These are phyloP conservation scores for Arctocebus calabarensis DNA, from an alignment of 2,797 vertebrate genomes.

Conservation along the genomic window DNA sequence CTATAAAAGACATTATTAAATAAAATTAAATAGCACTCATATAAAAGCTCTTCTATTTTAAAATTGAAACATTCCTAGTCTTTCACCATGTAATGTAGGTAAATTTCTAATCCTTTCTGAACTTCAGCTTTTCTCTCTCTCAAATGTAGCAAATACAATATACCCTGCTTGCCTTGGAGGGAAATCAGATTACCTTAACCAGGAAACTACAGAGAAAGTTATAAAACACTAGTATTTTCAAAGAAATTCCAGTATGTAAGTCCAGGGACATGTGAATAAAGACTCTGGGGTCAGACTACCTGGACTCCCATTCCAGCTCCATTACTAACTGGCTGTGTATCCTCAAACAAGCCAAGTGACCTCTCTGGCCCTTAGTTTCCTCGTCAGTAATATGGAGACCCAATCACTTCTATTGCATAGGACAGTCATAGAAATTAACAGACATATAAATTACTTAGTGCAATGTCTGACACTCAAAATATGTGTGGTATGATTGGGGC, in stretches of 20 bases:
- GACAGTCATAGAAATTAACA: neutral
- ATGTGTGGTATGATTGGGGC: neutral
- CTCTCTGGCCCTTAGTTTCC: neutral
- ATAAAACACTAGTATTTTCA: conserved; percentile 18
- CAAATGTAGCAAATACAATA: neutral
- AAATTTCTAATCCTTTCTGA: neutral
- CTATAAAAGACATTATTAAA: neutral
- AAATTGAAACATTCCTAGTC: neutral
- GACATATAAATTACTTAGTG: neutral
- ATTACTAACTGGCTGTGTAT: neutral
- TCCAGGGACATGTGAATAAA: neutral
- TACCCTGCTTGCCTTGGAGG: neutral
- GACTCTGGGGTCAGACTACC: neutral
- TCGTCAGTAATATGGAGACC: neutral
- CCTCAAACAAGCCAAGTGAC: neutral
- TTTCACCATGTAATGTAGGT: neutral
- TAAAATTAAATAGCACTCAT: neutral
- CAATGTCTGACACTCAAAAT: neutral
- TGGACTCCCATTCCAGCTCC: neutral
- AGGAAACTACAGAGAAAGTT: neutral
- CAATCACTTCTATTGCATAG: neutral
- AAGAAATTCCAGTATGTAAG: neutral
- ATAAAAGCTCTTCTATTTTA: neutral
- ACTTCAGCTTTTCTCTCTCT: neutral
- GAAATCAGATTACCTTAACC: conserved; percentile 10